Evolutionary conservation across 2,113 vertebrate species (phyloP), one percentile per base, ranked within the genome.

Genomic region (Macquaria ambigua): DNA sequence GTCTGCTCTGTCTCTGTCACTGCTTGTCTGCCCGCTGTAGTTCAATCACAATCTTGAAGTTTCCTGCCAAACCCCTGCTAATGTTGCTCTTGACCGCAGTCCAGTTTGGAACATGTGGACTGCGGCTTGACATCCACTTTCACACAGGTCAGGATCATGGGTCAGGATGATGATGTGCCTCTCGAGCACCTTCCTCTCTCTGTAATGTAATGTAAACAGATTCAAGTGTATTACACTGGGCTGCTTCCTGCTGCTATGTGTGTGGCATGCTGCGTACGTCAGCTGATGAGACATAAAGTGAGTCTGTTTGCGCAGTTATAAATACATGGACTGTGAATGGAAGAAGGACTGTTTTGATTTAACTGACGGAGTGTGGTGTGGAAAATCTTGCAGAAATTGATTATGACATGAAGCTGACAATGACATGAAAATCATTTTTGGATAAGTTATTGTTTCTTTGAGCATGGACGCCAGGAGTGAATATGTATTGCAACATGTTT

Each of bases 231-330:
- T 93, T 84, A 86, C 90, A 93, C 90, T 82, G 87, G 52, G 77
- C 85, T 72, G 91, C 89, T 95, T 94, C 93, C 93, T 94, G 90
- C 87, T 81, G 89, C 92, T 84, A 82, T 91, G 93, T 94, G 94
- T 93, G 92, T 95, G 94, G 94, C 88, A 90, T 64, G 81, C 89
- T 89, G 91, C 75, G 79, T 89, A 92, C 90, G 90, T 94, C 92
- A 90, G 86, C 90, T 94, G 91, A 94, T 92, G 93, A 90, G 93
- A 92, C 90, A 83, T 89, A 81, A 93, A 89, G 89, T 87, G 79
- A 74, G 85, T 89, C 84, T 89, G 88, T 94, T 92, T 92, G 85
- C 28, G 15, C 86, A 77, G 90, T 93, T 93, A 83, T 93, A 93
- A 94, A 93, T 93, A 93, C 89, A 85, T 62, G 79, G 87, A 83